Base-by-base conservation (phyloP, 2,797 vertebrate species). In the Passerculus sandwichensis region DNA sequence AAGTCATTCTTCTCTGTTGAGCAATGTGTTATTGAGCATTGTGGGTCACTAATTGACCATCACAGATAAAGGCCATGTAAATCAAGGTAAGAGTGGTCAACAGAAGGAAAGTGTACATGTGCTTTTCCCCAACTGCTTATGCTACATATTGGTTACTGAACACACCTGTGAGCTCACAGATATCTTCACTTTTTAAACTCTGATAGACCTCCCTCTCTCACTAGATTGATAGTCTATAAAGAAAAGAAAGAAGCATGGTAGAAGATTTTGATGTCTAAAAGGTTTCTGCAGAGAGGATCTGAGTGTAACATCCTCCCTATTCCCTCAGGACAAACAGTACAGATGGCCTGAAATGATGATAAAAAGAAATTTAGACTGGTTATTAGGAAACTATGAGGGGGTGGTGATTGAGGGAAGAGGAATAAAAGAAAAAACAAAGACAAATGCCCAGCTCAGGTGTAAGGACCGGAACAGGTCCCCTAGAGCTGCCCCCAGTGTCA, bases 221-320 rank as follows among this genome's bases (percentile, higher is more conserved):
- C 75, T 54, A 85, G 29, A 74, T 34, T 81, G 72, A 42, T 9
- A 60, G 60, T 26, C 64, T 32, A 17, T 22, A 53, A 65, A 77
- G 85, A 83, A 94, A 92, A 91, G 69, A 77, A 90, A 29, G 75
- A 83, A 85, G 30, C 5, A 3, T 71, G 79, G 83, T 57, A 77
- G 50, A 91, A 84, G 61, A 64, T 86, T 91, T n/a, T 79, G 40
- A 90, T 66, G 82, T 36, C 36, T 81, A 40, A 94, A 86, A 76
- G 60, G 56, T 76, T 94, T 93, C 60, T n/a, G 20, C 23, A 5
- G 60, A 91, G 50, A 67, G 38, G 65, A 83, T 83, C 54, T 83
- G 60, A 88, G 20, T 0, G 0, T n/a, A 83, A 73, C 64, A 85
- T 60, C 56, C 76, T 85, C 36, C 64, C 57, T 50, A 27, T 60